Percentiles rank a stretch among this genome's conserved stretches.
Conservation (phyloP, 1,140 invertebrate genomes). For the Hylyphantes graminicola region DNA sequence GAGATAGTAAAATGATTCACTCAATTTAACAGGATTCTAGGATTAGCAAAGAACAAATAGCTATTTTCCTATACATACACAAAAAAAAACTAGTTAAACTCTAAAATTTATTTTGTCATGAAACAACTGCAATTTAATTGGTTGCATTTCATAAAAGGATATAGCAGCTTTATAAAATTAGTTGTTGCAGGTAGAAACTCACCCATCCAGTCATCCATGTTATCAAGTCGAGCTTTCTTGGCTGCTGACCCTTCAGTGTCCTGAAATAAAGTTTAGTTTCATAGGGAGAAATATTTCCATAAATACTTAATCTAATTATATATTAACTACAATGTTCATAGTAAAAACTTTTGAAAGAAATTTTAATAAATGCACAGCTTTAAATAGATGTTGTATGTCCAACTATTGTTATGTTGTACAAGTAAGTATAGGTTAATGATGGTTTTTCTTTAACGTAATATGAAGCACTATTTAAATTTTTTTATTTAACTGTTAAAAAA, state of each 20-base stretch:
- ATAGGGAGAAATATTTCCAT: neutral
- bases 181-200: constrained; percentile 15
- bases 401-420: too few species aligned
- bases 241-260: constrained; percentile 67
- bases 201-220: constrained; percentile 66
- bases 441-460: too few species aligned
- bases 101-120: neutral
- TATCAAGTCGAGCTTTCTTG: constrained; percentile 82
- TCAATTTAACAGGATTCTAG: too few species aligned
- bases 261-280: constrained; percentile 16
- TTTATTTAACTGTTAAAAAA: too few species aligned
- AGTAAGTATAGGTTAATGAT: too few species aligned
- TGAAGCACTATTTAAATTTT: too few species aligned
- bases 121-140: too few species aligned
- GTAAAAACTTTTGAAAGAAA: neutral
- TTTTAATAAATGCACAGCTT: neutral
- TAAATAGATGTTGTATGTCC: neutral
- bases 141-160: too few species aligned
- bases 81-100: neutral
- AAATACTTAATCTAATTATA: neutral
- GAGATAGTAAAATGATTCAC: too few species aligned
- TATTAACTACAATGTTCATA: neutral
- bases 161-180: neutral
- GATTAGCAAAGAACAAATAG: too few species aligned
- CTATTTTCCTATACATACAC: too few species aligned